Percentiles rank a stretch among this genome's conserved stretches.
phyloP scores from a whole-genome alignment of 2,113 vertebrate genomes.

The Drymodes brunneopygia region DNA sequence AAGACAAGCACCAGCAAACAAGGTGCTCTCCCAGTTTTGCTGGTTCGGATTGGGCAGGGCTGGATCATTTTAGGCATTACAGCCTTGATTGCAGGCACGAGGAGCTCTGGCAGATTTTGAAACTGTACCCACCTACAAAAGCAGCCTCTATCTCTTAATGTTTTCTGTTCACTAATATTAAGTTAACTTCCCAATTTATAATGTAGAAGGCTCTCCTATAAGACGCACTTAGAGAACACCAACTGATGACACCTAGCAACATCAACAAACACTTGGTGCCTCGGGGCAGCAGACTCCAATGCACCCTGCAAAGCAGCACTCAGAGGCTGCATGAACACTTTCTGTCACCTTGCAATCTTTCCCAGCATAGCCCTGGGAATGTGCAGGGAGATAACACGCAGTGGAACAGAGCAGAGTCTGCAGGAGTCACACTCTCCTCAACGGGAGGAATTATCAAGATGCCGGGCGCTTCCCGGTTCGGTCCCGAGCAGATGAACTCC shows the following conservation, averaged over 20 bases:
- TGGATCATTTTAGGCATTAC: not conserved
- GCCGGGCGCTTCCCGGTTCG: not conserved
- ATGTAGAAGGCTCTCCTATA: not conserved
- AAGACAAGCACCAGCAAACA: not conserved
- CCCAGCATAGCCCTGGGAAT: constrained; percentile 18
- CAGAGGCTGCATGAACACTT: constrained; percentile 7
- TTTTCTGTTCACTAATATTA: not conserved
- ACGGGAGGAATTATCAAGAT: constrained; percentile 38
- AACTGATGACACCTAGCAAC: not conserved
- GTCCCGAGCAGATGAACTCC: constrained; percentile 36
- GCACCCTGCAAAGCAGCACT: constrained; percentile 30
- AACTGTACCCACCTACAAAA: not conserved
- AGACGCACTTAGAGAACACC: constrained; percentile 6
- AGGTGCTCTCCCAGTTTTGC: not conserved
- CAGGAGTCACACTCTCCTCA: constrained; percentile 32
- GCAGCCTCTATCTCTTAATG: not conserved
- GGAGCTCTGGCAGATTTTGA: not conserved
- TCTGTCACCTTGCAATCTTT: constrained; percentile 60
- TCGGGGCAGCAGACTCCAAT: constrained; percentile 22
- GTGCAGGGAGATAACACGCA: constrained; percentile 33
- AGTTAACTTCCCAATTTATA: constrained; percentile 4
- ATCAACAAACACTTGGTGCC: constrained; percentile 49
- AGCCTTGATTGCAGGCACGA: not conserved
- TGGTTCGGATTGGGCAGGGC: not conserved
- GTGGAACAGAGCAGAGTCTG: constrained; percentile 15